Conservation (phyloP, 2,113 vertebrate species). For the Stegostoma tigrinum region DNA sequence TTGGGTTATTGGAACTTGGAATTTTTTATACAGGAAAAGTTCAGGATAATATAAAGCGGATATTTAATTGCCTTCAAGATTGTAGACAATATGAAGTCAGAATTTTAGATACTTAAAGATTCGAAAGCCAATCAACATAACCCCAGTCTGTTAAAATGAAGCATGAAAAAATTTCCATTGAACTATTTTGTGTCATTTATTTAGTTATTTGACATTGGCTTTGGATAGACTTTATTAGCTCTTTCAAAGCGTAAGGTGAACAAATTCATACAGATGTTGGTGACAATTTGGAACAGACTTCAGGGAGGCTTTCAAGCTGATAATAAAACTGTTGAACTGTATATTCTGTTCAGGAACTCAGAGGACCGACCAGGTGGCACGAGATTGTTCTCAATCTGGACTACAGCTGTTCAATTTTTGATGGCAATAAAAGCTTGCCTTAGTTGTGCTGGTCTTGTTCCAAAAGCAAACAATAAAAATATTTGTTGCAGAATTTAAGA, state of each 20-base stretch:
- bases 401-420: too few species aligned
- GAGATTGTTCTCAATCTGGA: not conserved
- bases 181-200: not conserved
- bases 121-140: not conserved
- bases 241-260: not conserved
- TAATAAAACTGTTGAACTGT: not conserved
- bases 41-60: not conserved
- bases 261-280: not conserved
- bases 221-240: not conserved
- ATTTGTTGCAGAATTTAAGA: too few species aligned
- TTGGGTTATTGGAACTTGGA: not conserved
- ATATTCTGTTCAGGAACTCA: not conserved
- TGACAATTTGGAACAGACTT: not conserved
- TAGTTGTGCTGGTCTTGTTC: too few species aligned
- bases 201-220: not conserved
- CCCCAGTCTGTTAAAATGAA: not conserved
- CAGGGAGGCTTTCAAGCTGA: not conserved
- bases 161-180: not conserved
- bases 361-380: not conserved
- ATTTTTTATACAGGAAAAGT: not conserved
- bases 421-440: too few species aligned
- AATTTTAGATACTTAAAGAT: not conserved
- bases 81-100: not conserved
- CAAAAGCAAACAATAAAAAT: too few species aligned
- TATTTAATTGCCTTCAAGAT: not conserved